Percentiles rank a stretch among this genome's conserved stretches.
Evolutionary conservation across 2,888 invertebrate genomes (phyloP).

Genomic region (Eubasilissa splendida): DNA sequence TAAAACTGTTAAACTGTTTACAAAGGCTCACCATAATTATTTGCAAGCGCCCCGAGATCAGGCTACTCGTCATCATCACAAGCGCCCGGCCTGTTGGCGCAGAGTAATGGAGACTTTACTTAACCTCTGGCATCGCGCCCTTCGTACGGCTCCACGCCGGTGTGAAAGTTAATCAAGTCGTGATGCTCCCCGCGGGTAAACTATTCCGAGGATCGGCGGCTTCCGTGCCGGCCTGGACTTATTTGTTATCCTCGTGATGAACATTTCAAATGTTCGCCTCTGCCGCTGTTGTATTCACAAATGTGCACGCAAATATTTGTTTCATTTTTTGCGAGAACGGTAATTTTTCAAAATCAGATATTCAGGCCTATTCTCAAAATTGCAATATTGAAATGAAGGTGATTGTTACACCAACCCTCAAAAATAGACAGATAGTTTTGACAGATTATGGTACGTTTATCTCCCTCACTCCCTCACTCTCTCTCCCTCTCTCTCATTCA

Average conservation of each 20-base stretch:
- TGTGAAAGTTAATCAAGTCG: neutral
- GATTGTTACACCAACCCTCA: no score
- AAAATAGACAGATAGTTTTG: no score
- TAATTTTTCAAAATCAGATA: no score
- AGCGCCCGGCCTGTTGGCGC: neutral
- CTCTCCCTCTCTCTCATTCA: no score
- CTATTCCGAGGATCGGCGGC: neutral
- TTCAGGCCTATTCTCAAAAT: no score
- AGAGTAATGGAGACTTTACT: conserved; percentile 14
- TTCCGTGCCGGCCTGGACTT: neutral
- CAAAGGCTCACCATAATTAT: neutral
- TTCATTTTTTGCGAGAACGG: neutral
- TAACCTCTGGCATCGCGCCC: conserved; percentile 14
- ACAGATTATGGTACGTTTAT: no score
- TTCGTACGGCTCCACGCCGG: neutral
- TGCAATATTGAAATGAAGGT: no score
- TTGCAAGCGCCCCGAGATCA: neutral
- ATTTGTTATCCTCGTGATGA: neutral
- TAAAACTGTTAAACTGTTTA: no score
- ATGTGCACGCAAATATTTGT: neutral
- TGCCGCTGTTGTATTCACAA: neutral
- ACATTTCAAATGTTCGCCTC: neutral
- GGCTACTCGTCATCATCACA: neutral
- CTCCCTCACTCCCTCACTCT: no score
- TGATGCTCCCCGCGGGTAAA: conserved; percentile 16